A percentile compares a stretch with the other conserved stretches of the same genome.
phyloP scores from a whole-genome alignment of 2,113 vertebrate genomes.

The Odontesthes bonariensis region DNA sequence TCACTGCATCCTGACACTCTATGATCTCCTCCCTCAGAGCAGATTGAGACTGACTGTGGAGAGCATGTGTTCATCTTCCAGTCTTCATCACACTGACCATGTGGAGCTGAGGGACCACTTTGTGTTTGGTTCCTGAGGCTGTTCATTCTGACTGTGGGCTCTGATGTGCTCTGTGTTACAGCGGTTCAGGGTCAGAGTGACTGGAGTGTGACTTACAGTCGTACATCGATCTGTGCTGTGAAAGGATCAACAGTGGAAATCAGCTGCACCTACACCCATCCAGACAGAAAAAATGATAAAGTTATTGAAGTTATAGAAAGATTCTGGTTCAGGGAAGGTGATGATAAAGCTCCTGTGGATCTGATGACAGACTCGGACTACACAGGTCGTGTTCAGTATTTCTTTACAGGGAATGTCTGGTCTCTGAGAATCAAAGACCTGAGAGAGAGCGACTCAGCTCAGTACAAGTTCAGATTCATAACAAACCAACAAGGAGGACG shows the following conservation, averaged over 20 bases:
- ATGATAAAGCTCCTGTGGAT: neutral
- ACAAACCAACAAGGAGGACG: neutral
- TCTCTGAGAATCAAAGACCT: slow-evolving; percentile 26
- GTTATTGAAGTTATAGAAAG: neutral
- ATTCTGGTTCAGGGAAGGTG: neutral
- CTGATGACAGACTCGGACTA: neutral
- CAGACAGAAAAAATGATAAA: neutral
- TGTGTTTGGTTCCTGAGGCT: no score
- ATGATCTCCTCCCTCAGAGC: no score
- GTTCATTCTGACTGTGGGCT: no score
- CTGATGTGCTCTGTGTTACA: neutral
- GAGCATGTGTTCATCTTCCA: no score
- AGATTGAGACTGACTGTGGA: no score
- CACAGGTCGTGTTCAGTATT: slow-evolving; percentile 1
- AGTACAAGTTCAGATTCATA: slow-evolving; percentile 35
- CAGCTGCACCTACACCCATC: neutral
- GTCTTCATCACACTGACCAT: no score
- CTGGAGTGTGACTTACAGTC: neutral
- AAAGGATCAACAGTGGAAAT: neutral
- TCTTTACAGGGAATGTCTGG: neutral
- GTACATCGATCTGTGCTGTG: neutral
- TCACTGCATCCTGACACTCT: no score
- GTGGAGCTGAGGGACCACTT: no score
- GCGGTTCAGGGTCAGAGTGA: neutral
- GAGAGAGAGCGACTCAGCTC: slow-evolving; percentile 35